Conservation (phyloP, 2,797 vertebrate species). For the Ptychadena robeensis region DNA sequence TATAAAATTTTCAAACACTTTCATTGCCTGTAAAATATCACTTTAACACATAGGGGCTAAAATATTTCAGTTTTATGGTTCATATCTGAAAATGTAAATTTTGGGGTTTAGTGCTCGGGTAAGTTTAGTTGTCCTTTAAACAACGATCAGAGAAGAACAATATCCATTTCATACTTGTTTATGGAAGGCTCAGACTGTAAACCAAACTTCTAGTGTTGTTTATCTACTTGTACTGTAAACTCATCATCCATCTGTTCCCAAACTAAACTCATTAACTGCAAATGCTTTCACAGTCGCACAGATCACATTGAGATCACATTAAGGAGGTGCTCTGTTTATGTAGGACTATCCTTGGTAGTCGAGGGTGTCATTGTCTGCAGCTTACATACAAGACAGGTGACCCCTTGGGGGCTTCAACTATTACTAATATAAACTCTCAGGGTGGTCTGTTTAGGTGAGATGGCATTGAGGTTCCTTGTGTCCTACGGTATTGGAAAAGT, state of each 20-base stretch:
- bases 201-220: constrained; percentile 26
- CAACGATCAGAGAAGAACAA: neutral
- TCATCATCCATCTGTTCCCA: constrained; percentile 13
- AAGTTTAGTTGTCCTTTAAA: constrained; percentile 12
- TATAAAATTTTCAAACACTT: too few species aligned
- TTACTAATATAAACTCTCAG: neutral
- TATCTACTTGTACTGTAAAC: constrained; percentile 11
- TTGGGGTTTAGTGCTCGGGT: neutral
- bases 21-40: too few species aligned
- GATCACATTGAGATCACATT: neutral
- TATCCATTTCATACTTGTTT: constrained; percentile 30
- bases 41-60: neutral
- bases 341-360: neutral
- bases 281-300: neutral
- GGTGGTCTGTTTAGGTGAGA: neutral
- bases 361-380: neutral
- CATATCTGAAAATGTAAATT: neutral
- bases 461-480: neutral
- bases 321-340: neutral
- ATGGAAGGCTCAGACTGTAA: neutral
- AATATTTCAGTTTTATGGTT: neutral
- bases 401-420: neutral
- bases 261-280: neutral
- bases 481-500: too few species aligned
- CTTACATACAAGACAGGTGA: neutral